Percentiles rank a stretch among this genome's conserved stretches.
Conservation (phyloP, 2,113 vertebrate species). For the Helogale parvula region DNA sequence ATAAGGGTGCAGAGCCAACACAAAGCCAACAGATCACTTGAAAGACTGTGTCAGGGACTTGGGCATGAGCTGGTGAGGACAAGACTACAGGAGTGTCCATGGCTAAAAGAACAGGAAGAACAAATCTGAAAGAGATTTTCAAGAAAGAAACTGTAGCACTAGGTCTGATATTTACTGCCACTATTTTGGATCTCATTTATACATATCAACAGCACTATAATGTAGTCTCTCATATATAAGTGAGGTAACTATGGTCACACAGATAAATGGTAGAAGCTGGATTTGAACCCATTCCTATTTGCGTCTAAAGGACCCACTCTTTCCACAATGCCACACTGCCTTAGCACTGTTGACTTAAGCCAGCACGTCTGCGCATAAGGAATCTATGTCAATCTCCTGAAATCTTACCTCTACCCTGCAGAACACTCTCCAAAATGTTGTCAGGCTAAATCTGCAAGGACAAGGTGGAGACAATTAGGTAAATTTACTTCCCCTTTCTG, state of each 20-base stretch:
- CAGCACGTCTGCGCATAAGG: neutral
- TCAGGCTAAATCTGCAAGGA: neutral
- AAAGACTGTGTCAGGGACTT: neutral
- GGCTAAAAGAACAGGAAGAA: neutral
- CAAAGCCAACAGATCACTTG: neutral
- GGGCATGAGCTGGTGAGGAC: neutral
- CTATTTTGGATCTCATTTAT: neutral
- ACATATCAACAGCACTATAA: neutral
- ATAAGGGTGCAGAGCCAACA: neutral
- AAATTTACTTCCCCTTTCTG: neutral
- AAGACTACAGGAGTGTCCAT: neutral
- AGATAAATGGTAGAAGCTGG: neutral
- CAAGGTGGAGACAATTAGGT: neutral
- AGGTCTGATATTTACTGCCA: no score
- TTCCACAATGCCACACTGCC: neutral
- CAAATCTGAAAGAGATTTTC: neutral
- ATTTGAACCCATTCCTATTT: neutral
- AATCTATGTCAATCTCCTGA: neutral
- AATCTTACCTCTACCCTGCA: neutral
- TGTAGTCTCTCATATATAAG: neutral
- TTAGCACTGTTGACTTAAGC: neutral
- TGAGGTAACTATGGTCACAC: neutral
- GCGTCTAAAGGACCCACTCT: neutral
- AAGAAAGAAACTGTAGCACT: neutral
- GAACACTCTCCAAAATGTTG: neutral